Base-by-base conservation (phyloP, 2,113 vertebrate species). In the Cavia porcellus region DNA sequence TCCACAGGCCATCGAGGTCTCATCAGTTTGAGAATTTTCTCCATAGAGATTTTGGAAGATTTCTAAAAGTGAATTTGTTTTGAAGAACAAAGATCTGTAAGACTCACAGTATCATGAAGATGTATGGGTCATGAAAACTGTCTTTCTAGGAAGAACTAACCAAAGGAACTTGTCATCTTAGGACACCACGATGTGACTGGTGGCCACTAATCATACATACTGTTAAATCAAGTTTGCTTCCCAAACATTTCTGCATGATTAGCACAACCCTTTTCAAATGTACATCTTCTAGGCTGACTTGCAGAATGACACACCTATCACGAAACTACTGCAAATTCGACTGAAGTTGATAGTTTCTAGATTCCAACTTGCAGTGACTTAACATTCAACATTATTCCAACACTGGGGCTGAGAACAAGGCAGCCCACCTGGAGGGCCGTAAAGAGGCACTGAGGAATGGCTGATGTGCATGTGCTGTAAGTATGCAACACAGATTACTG, bases 131-230 rank as follows among this genome's bases (percentile, higher is more conserved):
- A 47, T 3, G 22, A 68, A 70, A 85, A 50, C 0, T 59, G 17
- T 81, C 17, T 74, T 92, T 61, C 81, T 89, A 61, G 14, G 89
- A 55, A 92, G 11, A 94, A 12, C 8, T 62, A 95, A 95, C 12
- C 4, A 64, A 80, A 14, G 14, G 70, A 42, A 35, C 19, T 59
- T 38, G 47, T 10, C 30, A 42, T 10, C 30, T 84, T 64, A 50
- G 68, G 28, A 61, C 38, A 15, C 35, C 15, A 74, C 15, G 22
- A 8, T 55, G 32, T 24, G 11, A 2, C 14, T 55, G 64, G n/a
- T 30, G 6, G 32, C 25, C n/a, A 55, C 1, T 10, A 24, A 82
- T 35, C 20, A 22, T 64, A 57, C 14, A 22, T 57, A 62, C 20
- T 50, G 25, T 24, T 84, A 68, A 3, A 32, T 20, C 8, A 38